Evolutionary conservation across 2,113 vertebrate species (phyloP).

Genomic region (Podarcis muralis): DNA sequence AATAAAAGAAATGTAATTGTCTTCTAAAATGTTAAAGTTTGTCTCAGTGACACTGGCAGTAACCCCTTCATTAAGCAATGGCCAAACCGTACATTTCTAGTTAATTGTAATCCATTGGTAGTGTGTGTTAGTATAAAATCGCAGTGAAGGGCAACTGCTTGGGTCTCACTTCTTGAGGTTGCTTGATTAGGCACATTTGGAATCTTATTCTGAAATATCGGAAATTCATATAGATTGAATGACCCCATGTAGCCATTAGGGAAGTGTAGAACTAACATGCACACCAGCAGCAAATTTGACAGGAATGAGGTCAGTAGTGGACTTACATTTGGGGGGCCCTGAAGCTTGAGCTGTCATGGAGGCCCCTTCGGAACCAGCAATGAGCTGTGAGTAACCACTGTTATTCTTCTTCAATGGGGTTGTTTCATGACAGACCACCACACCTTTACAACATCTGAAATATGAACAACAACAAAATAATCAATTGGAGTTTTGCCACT

Average conservation of each 20-base stretch:
- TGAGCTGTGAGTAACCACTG: too few species aligned
- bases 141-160: background rate
- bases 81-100: background rate
- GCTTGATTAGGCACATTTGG: background rate
- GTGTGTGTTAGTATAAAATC: background rate
- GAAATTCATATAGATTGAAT: background rate
- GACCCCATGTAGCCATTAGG: background rate
- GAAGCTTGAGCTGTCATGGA: too few species aligned
- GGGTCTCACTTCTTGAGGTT: background rate
- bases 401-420: too few species aligned
- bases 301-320: background rate
- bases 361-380: too few species aligned
- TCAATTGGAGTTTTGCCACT: too few species aligned
- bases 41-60: slow-evolving; percentile 18
- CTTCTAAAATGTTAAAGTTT: background rate
- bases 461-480: too few species aligned
- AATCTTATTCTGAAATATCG: background rate
- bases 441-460: too few species aligned
- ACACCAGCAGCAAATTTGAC: background rate
- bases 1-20: slow-evolving; percentile 5
- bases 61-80: background rate
- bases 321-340: too few species aligned
- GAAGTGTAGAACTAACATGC: background rate
- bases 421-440: too few species aligned
- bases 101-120: slow-evolving; percentile 13